phyloP scores from a whole-genome alignment of 2,797 vertebrate species.

The Cyprinella venusta region DNA sequence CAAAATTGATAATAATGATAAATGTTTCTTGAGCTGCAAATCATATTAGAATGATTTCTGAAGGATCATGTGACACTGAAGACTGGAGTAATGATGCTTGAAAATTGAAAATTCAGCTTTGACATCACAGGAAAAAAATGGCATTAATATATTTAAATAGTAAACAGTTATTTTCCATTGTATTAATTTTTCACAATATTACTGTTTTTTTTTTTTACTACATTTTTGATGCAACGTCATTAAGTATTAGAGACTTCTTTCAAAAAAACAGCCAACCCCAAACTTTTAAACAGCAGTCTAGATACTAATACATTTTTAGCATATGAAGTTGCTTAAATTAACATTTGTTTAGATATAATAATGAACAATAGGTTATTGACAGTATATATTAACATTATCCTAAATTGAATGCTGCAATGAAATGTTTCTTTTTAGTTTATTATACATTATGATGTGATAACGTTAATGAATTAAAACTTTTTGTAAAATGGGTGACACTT shows the following conservation, averaged over 20 bases:
- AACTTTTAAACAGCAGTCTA: too few species aligned
- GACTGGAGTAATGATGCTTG: too few species aligned
- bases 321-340: not conserved
- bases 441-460: not conserved
- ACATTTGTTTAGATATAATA: not conserved
- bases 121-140: not conserved
- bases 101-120: not conserved
- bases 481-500: not conserved
- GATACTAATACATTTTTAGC: not conserved
- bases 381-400: not conserved
- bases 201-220: not conserved
- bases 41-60: not conserved
- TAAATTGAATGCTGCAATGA: not conserved
- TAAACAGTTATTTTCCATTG: not conserved
- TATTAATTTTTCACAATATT: not conserved
- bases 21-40: too few species aligned
- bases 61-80: not conserved
- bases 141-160: not conserved
- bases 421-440: not conserved
- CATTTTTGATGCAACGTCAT: not conserved
- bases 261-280: not conserved
- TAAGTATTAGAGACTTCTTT: constrained; percentile 6
- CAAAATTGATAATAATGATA: not conserved
- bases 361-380: not conserved
- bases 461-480: not conserved